Evolutionary conservation across 2,797 vertebrate species (phyloP).

Genomic region (Etheostoma perlongum): DNA sequence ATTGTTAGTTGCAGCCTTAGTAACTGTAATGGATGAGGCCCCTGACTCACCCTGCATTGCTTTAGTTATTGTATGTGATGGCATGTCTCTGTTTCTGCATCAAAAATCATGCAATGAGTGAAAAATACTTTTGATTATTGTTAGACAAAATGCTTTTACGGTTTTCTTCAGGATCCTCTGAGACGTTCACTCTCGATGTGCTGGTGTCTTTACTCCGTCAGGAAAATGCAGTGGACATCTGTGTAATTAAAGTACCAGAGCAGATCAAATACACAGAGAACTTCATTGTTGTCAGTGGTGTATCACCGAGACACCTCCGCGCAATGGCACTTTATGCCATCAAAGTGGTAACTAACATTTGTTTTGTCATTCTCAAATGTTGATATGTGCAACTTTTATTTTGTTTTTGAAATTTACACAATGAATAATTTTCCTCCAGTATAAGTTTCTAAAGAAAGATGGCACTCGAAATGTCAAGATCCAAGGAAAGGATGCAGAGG

Average conservation of each 20-base stretch:
- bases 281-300: slow-evolving; percentile 91
- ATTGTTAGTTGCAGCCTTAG: not conserved
- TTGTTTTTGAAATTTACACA: slow-evolving; percentile 3
- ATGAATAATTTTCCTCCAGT: slow-evolving; percentile 77
- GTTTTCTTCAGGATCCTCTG: slow-evolving; percentile 48
- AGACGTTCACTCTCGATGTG: slow-evolving; percentile 86
- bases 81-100: not conserved
- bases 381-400: not conserved
- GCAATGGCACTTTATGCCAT: slow-evolving; percentile 92
- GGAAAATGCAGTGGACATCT: slow-evolving; percentile 95
- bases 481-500: slow-evolving; percentile 91
- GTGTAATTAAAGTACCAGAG: slow-evolving; percentile 91
- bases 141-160: not conserved
- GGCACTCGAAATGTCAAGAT: slow-evolving; percentile 79
- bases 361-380: not conserved
- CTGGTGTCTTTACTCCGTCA: slow-evolving; percentile 91
- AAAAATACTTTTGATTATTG: not conserved
- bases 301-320: slow-evolving; percentile 90
- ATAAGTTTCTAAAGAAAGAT: slow-evolving; percentile 88
- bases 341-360: slow-evolving; percentile 89
- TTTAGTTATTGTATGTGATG: slow-evolving; percentile 3
- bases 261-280: slow-evolving; percentile 90
- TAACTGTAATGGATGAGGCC: not conserved
- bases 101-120: not conserved
- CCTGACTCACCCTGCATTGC: not conserved